A percentile compares a stretch with the other conserved stretches of the same genome.
Conservation (phyloP, 2,113 vertebrate species). For the Chloropsis hardwickii region DNA sequence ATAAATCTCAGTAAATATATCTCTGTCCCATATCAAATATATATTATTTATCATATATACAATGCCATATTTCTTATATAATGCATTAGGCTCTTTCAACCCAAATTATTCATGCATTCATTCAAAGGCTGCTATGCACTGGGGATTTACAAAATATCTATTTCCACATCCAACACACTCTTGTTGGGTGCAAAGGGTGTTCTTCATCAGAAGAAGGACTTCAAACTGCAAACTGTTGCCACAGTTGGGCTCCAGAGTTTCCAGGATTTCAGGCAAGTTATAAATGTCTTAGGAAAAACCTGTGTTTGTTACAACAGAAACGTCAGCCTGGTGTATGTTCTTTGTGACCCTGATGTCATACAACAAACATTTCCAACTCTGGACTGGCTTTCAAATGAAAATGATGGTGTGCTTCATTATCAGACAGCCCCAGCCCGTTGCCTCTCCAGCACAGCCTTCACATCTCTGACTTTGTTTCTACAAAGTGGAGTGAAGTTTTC, state of each 20-base stretch:
- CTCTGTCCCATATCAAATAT: background rate
- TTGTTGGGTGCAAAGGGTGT: background rate
- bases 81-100: background rate
- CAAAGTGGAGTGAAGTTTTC: background rate
- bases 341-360: constrained; percentile 19
- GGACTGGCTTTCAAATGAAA: background rate
- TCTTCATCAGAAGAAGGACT: background rate
- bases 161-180: background rate
- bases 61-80: background rate
- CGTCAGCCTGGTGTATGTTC: constrained; percentile 27
- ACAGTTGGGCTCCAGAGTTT: background rate
- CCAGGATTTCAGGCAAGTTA: background rate
- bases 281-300: constrained; percentile 13
- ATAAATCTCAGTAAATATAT: background rate
- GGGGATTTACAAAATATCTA: background rate
- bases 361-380: constrained; percentile 34
- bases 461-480: background rate
- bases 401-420: background rate
- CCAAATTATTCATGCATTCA: background rate
- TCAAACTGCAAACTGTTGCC: background rate
- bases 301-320: constrained; percentile 16
- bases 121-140: background rate
- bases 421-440: constrained; percentile 2
- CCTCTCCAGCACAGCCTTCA: background rate
- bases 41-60: background rate